Base-by-base conservation (phyloP, 2,797 vertebrate species). In the Sebastes nivosus region DNA sequence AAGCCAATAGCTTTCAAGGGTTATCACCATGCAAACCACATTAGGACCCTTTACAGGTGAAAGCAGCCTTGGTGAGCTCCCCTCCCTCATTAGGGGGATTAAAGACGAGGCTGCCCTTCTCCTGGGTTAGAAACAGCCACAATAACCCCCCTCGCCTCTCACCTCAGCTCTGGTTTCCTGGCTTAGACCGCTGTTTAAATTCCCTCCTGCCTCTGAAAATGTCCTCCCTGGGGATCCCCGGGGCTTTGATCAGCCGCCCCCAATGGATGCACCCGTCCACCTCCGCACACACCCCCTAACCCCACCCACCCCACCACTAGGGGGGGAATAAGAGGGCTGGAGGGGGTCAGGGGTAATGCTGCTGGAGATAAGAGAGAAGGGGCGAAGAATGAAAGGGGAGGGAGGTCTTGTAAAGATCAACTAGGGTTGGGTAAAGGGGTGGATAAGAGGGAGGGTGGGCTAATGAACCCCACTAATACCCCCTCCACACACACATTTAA, bases 1-100 rank as follows among this genome's bases (percentile, higher is more conserved):
- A 74, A 80, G 29, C 30, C 61, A 86, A 77, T 60, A 67, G 87
- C 82, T 89, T 91, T 89, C 70, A 82, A 79, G 77, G 66, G 82
- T 87, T 87, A 80, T 91, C 88, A 70, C 85, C 87, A 89, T 87
- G 86, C 87, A 85, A 91, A 90, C 84, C 92, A 83, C 87, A 92
- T 89, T 85, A 87, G 82, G 79, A 67, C 22, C 50, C 81, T 89
- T 90, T 82, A 82, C 91, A 91, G 89, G 91, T 94, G 89, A 90
- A 91, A 81, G 85, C 74, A 73, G 88, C 77, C 81, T 80, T 74
- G 88, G 75, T 85, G 69, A 78, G 74, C 83, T 85, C 82, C 78
- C 81, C 88, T 82, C 72, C 79, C 88, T 92, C 92, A 93, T 94
- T 93, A 94, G 81, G 68, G 78, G 89, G 88, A 93, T 94, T 92